phyloP scores from a whole-genome alignment of 2,113 vertebrate species.

The Calidris pygmaea region DNA sequence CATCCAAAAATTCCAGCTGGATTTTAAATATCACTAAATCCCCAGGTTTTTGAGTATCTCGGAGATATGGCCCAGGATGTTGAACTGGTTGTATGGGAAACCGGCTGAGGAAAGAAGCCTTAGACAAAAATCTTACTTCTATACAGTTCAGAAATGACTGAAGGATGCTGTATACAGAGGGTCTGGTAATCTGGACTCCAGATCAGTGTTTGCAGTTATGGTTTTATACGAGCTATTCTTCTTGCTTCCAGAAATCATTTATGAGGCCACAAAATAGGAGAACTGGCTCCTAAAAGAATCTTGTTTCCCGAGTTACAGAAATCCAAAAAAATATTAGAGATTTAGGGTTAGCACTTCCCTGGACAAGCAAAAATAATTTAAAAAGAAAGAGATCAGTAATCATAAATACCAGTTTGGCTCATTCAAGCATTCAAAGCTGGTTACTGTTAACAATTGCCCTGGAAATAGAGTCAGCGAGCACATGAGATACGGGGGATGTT shows the following conservation, averaged over 20 bases:
- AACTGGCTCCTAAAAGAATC: neutral
- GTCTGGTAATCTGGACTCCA: neutral
- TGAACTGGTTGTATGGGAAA: neutral
- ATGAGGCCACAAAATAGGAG: constrained; percentile 8
- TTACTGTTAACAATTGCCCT: neutral
- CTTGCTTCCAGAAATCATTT: neutral
- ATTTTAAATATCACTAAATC: neutral
- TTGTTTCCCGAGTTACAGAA: neutral
- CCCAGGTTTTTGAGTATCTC: neutral
- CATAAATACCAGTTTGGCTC: neutral
- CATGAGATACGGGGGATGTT: neutral
- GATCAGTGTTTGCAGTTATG: constrained; percentile 10
- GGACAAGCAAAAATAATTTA: neutral
- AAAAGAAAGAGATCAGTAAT: neutral
- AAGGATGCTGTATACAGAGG: neutral
- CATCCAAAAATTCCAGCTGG: neutral
- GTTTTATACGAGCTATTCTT: constrained; percentile 2
- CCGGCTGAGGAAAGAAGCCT: neutral
- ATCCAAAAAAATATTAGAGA: neutral
- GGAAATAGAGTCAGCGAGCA: neutral
- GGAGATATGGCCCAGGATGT: neutral
- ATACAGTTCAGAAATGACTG: neutral
- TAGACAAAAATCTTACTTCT: neutral
- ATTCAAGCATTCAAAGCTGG: neutral
- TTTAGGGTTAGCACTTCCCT: neutral